Conservation (phyloP, 1,140 invertebrate genomes). For the Parasteatoda tepidariorum region DNA sequence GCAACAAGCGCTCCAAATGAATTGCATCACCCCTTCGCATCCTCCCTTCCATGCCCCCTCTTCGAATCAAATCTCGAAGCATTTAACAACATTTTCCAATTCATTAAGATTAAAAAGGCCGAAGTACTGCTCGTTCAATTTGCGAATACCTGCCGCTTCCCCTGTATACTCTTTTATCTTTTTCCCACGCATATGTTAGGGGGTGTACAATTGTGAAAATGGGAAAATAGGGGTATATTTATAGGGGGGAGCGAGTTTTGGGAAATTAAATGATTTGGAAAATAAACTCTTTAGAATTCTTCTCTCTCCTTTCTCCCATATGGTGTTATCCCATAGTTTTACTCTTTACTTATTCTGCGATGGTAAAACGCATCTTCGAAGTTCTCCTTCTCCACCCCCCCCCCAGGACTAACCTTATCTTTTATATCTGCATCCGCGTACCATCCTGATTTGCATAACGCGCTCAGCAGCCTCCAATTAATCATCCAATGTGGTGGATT, state of each 20-base stretch:
- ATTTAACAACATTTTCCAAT: conserved; percentile 35
- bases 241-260: not conserved
- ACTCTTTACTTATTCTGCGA: not conserved
- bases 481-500: not conserved
- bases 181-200: conserved; percentile 2
- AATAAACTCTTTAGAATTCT: conserved; percentile 12
- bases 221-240: too few species aligned
- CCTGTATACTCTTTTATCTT: too few species aligned
- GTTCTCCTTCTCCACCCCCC: not conserved
- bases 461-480: not conserved
- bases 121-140: conserved; percentile 16
- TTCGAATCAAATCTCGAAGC: conserved; percentile 13
- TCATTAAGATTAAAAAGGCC: conserved; percentile 30
- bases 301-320: not conserved
- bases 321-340: conserved; percentile 22
- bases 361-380: not conserved
- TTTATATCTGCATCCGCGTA: not conserved
- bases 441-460: conserved; percentile 15
- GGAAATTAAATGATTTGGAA: conserved; percentile 26
- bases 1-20: conserved; percentile 17
- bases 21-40: not conserved
- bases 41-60: not conserved
- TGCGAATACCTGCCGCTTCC: not conserved
- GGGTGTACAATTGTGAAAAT: not conserved
- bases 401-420: not conserved